Evolutionary conservation across 2,888 invertebrate species (phyloP).

Genomic region (Myopa tessellatipennis): DNA sequence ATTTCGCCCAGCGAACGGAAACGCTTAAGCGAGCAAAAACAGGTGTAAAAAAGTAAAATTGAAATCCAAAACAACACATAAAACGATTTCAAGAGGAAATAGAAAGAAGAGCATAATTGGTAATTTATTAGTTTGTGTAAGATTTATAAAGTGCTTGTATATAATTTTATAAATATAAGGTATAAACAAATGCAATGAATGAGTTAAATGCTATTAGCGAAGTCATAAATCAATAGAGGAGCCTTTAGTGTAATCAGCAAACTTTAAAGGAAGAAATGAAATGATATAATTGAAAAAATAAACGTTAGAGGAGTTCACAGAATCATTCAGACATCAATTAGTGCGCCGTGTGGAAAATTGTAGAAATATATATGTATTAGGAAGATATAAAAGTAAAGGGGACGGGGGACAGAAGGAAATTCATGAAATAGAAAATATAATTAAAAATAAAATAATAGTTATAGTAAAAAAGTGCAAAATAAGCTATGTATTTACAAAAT

Average conservation of each 20-base stretch:
- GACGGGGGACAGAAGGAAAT: constrained; percentile 38
- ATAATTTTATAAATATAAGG: neutral
- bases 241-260: constrained; percentile 28
- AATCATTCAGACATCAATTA: constrained; percentile 6
- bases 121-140: constrained; percentile 34
- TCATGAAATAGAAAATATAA: constrained; percentile 35
- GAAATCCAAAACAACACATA: constrained; percentile 45
- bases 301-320: neutral
- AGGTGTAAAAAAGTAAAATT: constrained; percentile 32
- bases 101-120: constrained; percentile 27
- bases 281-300: neutral
- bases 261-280: constrained; percentile 7
- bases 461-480: constrained; percentile 29
- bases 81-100: constrained; percentile 35
- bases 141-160: neutral
- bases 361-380: constrained; percentile 14
- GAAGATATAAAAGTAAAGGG: constrained; percentile 30
- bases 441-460: constrained; percentile 33
- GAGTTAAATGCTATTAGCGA: neutral
- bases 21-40: constrained; percentile 57
- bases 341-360: constrained; percentile 15
- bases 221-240: constrained; percentile 35
- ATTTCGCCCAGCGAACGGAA: constrained; percentile 71
- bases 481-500: constrained; percentile 17
- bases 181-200: neutral